Evolutionary conservation across 2,113 vertebrate genomes (phyloP), one percentile per base, ranked within the genome.

Genomic region (Heterotis niloticus): DNA sequence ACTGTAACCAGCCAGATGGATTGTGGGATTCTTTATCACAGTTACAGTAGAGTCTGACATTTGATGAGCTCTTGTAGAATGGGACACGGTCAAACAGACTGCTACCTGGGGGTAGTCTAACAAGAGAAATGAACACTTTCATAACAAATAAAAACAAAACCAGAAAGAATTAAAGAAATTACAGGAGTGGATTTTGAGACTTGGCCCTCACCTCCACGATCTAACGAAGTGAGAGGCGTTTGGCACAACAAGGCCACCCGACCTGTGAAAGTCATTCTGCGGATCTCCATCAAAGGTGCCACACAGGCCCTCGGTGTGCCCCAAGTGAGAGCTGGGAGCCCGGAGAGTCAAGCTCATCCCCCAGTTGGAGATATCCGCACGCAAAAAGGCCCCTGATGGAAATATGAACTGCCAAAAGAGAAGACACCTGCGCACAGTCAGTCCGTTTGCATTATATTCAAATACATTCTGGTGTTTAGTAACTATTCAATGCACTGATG

Each of bases 281-380:
- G 89, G 66, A 64, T 80, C 88, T 83, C 93, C 93, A 12, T 98
- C 95, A 78, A 94, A 97, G 10, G 92, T 95, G 75, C 96, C 95
- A 81, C 96, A 97, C 71, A 98, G 92, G 57, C 97, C 96, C 80
- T 93, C 0, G 0, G 94, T 97, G 75, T 94, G 94, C 51, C 82
- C 82, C 80, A 90, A 89, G 86, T 98, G 95, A 0, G 91, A 87
- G 79, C 93, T 81, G 23, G 95, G 92, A 0, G 93, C 94, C 83
- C 94, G 90, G 64, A 97, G 82, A 0, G 94, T 97, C 83, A 97
- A 82, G 88, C 95, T 98, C 93, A 98, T 95, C 51, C 95, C 95
- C 96, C 95, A 97, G 67, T 91, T 87, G 1, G 93, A 93, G 65
- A 98, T 91, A 80, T 98, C 95, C 0, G 94, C 95, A 57, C 95